Evolutionary conservation across 2,797 vertebrate species (phyloP).

Genomic region (Choloepus didactylus): DNA sequence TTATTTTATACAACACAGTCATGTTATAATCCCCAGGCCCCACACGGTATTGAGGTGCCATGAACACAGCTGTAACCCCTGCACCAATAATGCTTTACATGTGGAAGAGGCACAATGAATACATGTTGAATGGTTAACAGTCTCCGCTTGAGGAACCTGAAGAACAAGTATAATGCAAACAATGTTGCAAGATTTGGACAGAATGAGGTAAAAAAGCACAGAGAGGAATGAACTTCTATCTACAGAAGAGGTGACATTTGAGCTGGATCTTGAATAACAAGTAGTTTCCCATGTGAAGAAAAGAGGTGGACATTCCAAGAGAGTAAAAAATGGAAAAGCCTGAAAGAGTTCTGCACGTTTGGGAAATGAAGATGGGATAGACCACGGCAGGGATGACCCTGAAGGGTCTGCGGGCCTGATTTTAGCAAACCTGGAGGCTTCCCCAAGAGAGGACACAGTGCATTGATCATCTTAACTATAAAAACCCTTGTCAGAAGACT

Average conservation of each 20-base stretch:
- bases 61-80: neutral
- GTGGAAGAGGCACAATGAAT: neutral
- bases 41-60: neutral
- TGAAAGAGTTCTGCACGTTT: neutral
- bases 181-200: neutral
- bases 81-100: neutral
- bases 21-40: neutral
- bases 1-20: neutral
- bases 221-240: neutral
- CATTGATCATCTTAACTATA: neutral
- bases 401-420: neutral
- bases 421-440: neutral
- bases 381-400: neutral
- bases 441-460: neutral
- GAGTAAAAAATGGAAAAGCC: neutral
- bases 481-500: neutral
- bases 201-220: neutral
- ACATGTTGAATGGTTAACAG: neutral
- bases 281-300: neutral
- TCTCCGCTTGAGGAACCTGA: neutral
- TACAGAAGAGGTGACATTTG: neutral
- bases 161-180: constrained; percentile 32
- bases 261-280: neutral
- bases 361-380: neutral
- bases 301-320: neutral